Conservation (phyloP, 2,797 vertebrate species). For the Neostethus bicornis region DNA sequence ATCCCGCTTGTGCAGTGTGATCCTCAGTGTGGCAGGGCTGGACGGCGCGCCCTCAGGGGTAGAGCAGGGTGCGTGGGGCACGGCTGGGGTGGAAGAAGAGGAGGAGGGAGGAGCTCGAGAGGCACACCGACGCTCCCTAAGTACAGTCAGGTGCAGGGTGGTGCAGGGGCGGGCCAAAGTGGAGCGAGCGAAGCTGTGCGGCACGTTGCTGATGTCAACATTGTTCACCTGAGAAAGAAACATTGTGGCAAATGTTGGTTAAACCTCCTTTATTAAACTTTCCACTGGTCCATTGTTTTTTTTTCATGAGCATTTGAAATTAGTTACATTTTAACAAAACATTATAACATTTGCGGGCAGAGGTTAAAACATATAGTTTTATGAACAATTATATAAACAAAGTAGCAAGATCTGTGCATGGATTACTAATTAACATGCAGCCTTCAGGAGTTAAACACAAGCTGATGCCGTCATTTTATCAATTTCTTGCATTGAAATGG, state of each 20-base stretch:
- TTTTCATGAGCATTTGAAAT: too few species aligned
- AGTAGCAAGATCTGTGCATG: neutral
- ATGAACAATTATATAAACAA: neutral
- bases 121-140: slow-evolving; percentile 91
- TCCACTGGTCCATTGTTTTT: too few species aligned
- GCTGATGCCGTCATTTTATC: neutral
- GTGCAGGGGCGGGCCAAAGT: slow-evolving; percentile 92
- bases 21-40: slow-evolving; percentile 85
- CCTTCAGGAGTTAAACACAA: neutral
- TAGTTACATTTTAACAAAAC: too few species aligned
- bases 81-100: slow-evolving; percentile 75
- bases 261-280: neutral
- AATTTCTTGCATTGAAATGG: neutral
- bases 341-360: too few species aligned
- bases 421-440: neutral
- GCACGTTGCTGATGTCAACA: slow-evolving; percentile 95
- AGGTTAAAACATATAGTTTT: too few species aligned
- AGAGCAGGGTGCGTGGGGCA: slow-evolving; percentile 67
- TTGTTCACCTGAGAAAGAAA: slow-evolving; percentile 87
- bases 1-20: slow-evolving; percentile 91
- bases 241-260: neutral
- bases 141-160: slow-evolving; percentile 90
- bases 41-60: slow-evolving; percentile 75
- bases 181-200: slow-evolving; percentile 91
- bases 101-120: slow-evolving; percentile 75